phyloP scores from a whole-genome alignment of 1,140 invertebrate genomes.

The Micrasema minimum region DNA sequence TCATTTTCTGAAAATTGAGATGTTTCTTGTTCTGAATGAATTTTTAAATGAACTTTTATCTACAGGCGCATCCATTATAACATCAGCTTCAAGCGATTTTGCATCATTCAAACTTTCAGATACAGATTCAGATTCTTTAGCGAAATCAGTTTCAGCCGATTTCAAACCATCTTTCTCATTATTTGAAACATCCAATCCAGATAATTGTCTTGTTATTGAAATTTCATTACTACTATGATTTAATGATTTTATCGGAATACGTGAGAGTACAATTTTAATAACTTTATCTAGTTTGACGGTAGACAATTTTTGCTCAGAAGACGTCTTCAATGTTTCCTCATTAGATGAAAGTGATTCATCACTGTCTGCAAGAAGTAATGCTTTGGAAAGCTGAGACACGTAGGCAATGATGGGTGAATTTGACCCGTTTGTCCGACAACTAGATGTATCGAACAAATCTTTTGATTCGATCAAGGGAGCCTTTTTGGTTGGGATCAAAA shows the following conservation, averaged over 20 bases:
- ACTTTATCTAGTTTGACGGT: background rate
- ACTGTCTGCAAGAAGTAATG: slow-evolving; percentile 15
- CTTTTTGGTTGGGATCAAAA: too few species aligned
- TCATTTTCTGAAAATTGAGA: too few species aligned
- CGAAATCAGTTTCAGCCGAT: background rate
- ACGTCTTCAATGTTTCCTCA: background rate
- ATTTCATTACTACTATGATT: background rate
- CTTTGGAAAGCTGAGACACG: slow-evolving; percentile 3
- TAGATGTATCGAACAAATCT: background rate
- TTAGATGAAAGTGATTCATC: background rate
- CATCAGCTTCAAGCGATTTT: background rate
- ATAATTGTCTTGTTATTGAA: background rate
- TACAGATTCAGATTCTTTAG: background rate
- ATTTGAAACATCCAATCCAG: too few species aligned
- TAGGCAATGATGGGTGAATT: background rate
- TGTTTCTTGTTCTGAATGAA: too few species aligned
- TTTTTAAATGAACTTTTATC: too few species aligned
- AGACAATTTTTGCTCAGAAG: background rate
- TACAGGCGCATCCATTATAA: background rate
- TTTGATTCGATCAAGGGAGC: background rate
- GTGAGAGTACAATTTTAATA: background rate
- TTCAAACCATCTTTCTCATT: background rate
- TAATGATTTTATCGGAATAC: background rate
- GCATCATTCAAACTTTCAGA: background rate
- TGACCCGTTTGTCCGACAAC: too few species aligned